Percentiles rank a stretch among this genome's conserved stretches.
Conservation (phyloP, 1,140 invertebrate species). For the Gonatopus flavifemur region DNA sequence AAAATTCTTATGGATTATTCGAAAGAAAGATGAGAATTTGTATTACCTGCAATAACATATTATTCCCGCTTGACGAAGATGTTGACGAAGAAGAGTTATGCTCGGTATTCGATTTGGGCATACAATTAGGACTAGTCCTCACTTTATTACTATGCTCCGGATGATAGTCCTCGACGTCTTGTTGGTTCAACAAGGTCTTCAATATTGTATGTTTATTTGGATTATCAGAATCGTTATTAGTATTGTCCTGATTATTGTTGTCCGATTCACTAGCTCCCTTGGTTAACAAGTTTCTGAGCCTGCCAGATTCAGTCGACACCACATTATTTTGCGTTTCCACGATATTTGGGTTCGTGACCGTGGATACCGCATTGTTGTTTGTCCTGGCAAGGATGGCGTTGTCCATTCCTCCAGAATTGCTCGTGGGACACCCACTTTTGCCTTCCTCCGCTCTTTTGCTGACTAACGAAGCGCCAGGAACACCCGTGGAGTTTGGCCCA, state of each 20-base stretch:
- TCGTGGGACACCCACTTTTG: conserved; percentile 16
- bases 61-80: conserved; percentile 60
- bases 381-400: not conserved
- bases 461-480: too few relatives aligned
- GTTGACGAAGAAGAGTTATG: conserved; percentile 47
- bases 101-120: conserved; percentile 39
- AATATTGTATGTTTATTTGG: conserved; percentile 66
- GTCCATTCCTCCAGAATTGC: conserved; percentile 6
- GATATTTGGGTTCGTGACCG: conserved; percentile 2
- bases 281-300: conserved; percentile 68
- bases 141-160: conserved; percentile 42
- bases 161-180: conserved; percentile 74
- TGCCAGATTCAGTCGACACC: conserved; percentile 62
- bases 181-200: conserved; percentile 77
- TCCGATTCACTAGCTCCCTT: conserved; percentile 59
- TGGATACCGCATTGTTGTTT: not conserved
- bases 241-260: conserved; percentile 53
- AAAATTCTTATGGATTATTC: not conserved
- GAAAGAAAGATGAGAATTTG: not conserved
- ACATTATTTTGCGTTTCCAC: conserved; percentile 32
- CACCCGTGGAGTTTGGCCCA: too few relatives aligned
- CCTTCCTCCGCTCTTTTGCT: conserved; percentile 7
- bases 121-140: conserved; percentile 38
- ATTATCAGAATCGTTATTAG: conserved; percentile 46
- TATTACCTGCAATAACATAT: conserved; percentile 80